Conservation (phyloP, 1,140 invertebrate species). For the Zaprionus vittiger region DNA sequence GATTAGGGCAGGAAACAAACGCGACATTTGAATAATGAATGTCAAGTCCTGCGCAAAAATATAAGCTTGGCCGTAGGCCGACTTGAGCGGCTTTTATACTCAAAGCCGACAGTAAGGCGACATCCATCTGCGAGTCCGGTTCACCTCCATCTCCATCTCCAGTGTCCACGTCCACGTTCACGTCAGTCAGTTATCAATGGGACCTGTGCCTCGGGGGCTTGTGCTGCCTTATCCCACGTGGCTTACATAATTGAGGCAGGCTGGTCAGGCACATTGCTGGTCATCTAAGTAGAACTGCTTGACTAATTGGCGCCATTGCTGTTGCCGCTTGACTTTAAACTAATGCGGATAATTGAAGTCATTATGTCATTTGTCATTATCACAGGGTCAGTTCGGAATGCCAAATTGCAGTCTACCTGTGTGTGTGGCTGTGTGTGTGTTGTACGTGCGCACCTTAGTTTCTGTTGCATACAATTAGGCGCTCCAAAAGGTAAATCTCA, state of each 20-base stretch:
- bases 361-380: constrained; percentile 75
- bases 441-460: neutral
- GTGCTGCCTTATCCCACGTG: constrained; percentile 26
- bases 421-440: neutral
- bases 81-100: constrained; percentile 30
- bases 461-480: constrained; percentile 65
- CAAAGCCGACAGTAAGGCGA: constrained; percentile 31
- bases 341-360: constrained; percentile 75
- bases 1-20: constrained; percentile 57
- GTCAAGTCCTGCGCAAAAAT: constrained; percentile 58
- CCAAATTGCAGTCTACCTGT: constrained; percentile 5
- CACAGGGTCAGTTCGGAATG: constrained; percentile 35
- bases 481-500: constrained; percentile 63
- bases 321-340: constrained; percentile 60
- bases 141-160: constrained; percentile 7
- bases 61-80: constrained; percentile 57
- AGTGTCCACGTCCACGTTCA: neutral
- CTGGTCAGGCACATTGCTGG: neutral
- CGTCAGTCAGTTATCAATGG: constrained; percentile 55
- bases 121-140: neutral
- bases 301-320: constrained; percentile 30
- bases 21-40: constrained; percentile 71
- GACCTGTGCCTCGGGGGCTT: neutral
- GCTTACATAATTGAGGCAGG: constrained; percentile 35
- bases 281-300: constrained; percentile 27